These are phyloP conservation scores for Nerophis ophidion DNA, from an alignment of 2,113 vertebrate species.

Conservation along the genomic window DNA sequence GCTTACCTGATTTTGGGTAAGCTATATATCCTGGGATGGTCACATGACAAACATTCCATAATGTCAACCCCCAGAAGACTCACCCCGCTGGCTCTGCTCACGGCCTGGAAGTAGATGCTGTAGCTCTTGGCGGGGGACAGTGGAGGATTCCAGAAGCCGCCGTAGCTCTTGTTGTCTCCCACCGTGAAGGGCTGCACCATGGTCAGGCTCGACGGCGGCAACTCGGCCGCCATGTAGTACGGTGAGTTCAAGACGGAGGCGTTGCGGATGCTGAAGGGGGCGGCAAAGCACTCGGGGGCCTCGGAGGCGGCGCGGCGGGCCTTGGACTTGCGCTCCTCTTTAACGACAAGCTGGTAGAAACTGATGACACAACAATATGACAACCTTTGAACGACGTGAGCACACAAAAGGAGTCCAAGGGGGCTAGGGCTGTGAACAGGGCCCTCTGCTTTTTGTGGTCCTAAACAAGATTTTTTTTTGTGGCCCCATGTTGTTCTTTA, in stretches of 20 bases:
- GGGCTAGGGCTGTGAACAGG: background rate
- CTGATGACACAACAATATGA: slow-evolving; percentile 53
- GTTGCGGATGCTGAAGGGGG: slow-evolving; percentile 87
- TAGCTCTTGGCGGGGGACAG: slow-evolving; percentile 95
- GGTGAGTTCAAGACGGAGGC: slow-evolving; percentile 83
- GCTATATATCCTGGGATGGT: too few species aligned
- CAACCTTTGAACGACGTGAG: background rate
- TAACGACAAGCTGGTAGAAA: slow-evolving; percentile 92
- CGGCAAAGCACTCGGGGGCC: slow-evolving; percentile 82
- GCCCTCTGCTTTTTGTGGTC: too few species aligned
- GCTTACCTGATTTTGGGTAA: too few species aligned
- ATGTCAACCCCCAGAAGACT: slow-evolving; percentile 40
- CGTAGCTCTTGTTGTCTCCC: slow-evolving; percentile 96
- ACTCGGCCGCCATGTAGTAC: slow-evolving; percentile 90
- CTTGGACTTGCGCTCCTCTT: slow-evolving; percentile 87
- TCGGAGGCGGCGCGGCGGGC: slow-evolving; percentile 85
- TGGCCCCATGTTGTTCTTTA: too few species aligned
- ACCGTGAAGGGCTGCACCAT: slow-evolving; percentile 90
- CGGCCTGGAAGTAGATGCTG: slow-evolving; percentile 96
- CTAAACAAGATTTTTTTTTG: too few species aligned
- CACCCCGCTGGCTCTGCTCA: slow-evolving; percentile 94
- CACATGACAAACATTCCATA: too few species aligned
- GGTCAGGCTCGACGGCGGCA: slow-evolving; percentile 83
- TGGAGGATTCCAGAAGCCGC: slow-evolving; percentile 94
- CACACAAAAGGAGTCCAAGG: background rate